phyloP scores from a whole-genome alignment of 1,140 invertebrate species.

The Eriosoma lanigerum region DNA sequence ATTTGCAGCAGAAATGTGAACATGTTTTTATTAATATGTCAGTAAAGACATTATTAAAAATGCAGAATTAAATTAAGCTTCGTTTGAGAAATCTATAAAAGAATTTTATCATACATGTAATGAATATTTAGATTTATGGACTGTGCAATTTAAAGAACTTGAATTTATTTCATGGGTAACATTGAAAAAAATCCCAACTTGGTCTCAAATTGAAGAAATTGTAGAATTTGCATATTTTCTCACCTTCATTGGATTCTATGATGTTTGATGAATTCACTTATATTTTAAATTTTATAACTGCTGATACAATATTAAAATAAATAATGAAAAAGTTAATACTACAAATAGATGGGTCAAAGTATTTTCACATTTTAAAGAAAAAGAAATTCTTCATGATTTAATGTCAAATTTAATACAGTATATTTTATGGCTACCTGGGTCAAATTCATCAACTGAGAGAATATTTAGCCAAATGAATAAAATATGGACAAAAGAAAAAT shows the following conservation, averaged over 20 bases:
- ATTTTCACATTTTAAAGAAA: constrained; percentile 24
- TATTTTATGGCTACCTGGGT: neutral
- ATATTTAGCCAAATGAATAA: constrained; percentile 6
- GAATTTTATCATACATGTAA: constrained; percentile 22
- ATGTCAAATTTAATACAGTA: constrained; percentile 1
- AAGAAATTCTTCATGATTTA: neutral
- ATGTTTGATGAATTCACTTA: neutral
- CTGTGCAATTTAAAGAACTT: constrained; percentile 8
- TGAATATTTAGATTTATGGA: neutral
- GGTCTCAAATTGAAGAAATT: neutral
- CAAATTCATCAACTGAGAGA: constrained; percentile 15
- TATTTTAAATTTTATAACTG: neutral
- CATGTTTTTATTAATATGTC: neutral
- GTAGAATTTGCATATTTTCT: too few relatives aligned
- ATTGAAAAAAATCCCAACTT: neutral
- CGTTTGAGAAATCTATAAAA: constrained; percentile 27
- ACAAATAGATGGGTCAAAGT: neutral
- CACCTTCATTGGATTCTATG: too few relatives aligned
- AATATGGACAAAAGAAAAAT: constrained; percentile 13
- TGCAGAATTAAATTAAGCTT: constrained; percentile 23
- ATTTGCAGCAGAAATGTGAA: neutral
- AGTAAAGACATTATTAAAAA: constrained; percentile 2
- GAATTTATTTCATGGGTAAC: neutral
- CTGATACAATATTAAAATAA: neutral
- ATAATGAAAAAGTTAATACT: neutral